Percentiles rank a stretch among this genome's conserved stretches.
phyloP scores from a whole-genome alignment of 2,797 vertebrate species.

The Erpetoichthys calabaricus region DNA sequence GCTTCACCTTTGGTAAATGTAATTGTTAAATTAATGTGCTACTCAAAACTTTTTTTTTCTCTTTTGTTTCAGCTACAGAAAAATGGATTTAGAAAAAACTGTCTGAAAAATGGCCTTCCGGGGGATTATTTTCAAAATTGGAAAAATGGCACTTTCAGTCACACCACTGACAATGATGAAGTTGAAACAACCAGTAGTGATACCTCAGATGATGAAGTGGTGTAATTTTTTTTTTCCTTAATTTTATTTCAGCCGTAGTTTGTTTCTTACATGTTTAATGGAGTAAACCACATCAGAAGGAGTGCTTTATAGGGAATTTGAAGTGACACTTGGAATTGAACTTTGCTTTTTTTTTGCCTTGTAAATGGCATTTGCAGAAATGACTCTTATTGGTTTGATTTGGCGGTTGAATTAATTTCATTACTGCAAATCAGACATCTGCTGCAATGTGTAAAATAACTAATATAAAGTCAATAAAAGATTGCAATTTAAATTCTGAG shows the following conservation, averaged over 20 bases:
- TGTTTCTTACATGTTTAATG: constrained; percentile 33
- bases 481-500: constrained; percentile 30
- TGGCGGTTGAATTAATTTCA: constrained; percentile 34
- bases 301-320: constrained; percentile 26
- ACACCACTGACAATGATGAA: constrained; percentile 45
- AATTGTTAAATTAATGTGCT: too few species aligned
- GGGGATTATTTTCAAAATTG: constrained; percentile 44
- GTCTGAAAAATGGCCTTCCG: constrained; percentile 49
- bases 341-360: constrained; percentile 35
- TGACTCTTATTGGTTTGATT: constrained; percentile 35
- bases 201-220: constrained; percentile 58
- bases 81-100: constrained; percentile 53
- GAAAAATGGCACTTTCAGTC: constrained; percentile 49
- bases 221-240: constrained; percentile 32
- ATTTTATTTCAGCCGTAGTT: constrained; percentile 4
- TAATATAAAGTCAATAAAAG: constrained; percentile 41
- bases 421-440: constrained; percentile 36
- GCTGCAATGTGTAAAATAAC: constrained; percentile 44
- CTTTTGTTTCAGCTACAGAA: constrained; percentile 50
- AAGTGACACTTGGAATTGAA: constrained; percentile 25
- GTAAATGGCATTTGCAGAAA: constrained; percentile 42
- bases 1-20: too few species aligned
- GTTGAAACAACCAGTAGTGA: constrained; percentile 61
- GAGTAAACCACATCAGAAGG: constrained; percentile 19
- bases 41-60: too few species aligned